Conservation (phyloP, 92 coral and sea anemone species). For the Paramuricea clavata region DNA sequence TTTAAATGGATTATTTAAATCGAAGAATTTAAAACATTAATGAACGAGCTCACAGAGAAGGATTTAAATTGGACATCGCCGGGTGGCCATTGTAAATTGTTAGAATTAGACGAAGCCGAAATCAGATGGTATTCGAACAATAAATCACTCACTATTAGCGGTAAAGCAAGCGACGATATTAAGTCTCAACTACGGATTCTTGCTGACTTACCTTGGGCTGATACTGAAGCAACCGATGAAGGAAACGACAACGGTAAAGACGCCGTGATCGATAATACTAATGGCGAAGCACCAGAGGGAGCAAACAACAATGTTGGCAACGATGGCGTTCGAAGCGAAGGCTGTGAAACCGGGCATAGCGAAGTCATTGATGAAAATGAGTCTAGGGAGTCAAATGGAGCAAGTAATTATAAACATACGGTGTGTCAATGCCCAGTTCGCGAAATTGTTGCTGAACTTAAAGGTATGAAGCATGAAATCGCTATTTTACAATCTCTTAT, state of each 20-base stretch:
- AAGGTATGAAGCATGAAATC: too few species aligned
- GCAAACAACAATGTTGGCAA: too few species aligned
- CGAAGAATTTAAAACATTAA: background rate
- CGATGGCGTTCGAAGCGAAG: too few species aligned
- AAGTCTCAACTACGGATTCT: background rate
- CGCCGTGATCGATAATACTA: background rate
- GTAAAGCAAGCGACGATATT: background rate
- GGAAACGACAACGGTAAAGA: background rate
- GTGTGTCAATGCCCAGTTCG: too few species aligned
- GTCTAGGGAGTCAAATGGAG: too few species aligned
- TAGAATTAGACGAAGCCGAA: background rate
- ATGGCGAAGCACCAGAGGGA: background rate
- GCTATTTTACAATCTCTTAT: too few species aligned
- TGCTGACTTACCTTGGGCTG: background rate
- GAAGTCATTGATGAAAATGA: too few species aligned
- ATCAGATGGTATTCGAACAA: background rate
- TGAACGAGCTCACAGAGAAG: background rate
- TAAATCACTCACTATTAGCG: background rate
- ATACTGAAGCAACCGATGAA: background rate
- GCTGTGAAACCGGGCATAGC: too few species aligned
- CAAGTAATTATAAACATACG: too few species aligned
- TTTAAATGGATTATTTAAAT: background rate
- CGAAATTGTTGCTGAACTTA: too few species aligned
- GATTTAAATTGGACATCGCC: background rate
- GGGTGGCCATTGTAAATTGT: background rate